phyloP scores from a whole-genome alignment of 2,888 invertebrate species.

The Hemicrepidius hirtus region DNA sequence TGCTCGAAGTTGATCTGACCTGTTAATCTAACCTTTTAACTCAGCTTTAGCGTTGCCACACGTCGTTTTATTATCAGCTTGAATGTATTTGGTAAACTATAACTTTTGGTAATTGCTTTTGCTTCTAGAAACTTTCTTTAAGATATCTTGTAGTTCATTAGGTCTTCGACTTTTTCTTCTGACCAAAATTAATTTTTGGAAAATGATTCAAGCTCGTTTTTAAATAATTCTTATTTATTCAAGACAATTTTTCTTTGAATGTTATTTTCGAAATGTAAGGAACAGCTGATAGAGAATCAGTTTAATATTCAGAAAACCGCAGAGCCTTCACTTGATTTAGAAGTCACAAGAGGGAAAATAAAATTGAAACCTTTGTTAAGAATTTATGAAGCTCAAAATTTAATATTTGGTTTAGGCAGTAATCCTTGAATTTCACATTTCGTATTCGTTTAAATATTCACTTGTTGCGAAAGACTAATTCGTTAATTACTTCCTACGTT shows the following conservation, averaged over 20 bases:
- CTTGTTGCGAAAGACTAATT: no score
- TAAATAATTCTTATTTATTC: no score
- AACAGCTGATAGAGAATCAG: neutral
- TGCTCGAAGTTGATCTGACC: slow-evolving; percentile 25
- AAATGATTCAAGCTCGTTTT: no score
- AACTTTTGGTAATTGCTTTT: neutral
- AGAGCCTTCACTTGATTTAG: neutral
- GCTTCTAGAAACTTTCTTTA: neutral
- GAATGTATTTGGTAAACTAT: slow-evolving; percentile 1
- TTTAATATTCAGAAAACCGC: neutral
- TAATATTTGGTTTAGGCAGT: neutral
- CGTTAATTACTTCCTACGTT: no score
- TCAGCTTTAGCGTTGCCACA: slow-evolving; percentile 9
- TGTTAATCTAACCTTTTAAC: slow-evolving; percentile 39
- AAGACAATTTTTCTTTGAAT: no score
- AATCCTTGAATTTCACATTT: neutral
- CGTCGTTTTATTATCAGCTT: slow-evolving; percentile 2
- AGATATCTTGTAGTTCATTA: neutral
- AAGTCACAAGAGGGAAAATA: neutral
- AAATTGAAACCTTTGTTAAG: neutral
- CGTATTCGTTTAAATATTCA: no score
- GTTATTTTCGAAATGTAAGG: no score
- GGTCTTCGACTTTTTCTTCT: no score
- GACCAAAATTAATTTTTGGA: no score
- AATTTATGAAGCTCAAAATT: slow-evolving; percentile 3